These are phyloP conservation scores for Nicator chloris DNA, from an alignment of 2,113 vertebrate genomes.

Conservation along the genomic window DNA sequence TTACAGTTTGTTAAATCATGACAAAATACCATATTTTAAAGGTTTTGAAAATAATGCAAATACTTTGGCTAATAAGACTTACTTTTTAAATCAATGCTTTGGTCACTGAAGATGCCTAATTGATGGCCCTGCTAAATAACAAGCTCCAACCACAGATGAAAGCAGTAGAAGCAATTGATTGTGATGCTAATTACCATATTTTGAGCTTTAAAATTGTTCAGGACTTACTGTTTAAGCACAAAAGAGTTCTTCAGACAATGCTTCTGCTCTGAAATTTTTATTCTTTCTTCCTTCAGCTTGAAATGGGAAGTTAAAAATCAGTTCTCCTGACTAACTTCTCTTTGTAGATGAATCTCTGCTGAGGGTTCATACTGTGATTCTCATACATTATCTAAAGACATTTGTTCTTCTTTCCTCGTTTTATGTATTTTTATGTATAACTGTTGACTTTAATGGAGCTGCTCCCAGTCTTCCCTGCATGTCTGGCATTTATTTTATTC, in stretches of 20 bases:
- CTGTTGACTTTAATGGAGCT: constrained; percentile 27
- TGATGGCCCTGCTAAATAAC: not conserved
- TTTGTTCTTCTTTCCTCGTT: not conserved
- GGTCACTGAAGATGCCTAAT: not conserved
- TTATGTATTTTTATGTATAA: constrained; percentile 14
- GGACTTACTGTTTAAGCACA: not conserved
- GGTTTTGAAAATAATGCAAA: not conserved
- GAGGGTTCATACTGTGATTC: constrained; percentile 17
- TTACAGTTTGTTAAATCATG: not conserved
- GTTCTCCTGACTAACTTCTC: not conserved
- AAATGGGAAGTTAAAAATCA: constrained; percentile 16
- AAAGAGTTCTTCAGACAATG: not conserved
- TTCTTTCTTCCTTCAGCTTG: not conserved
- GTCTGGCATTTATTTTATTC: constrained; percentile 13
- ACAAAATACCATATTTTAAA: not conserved
- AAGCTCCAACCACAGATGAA: not conserved
- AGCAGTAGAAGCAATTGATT: not conserved
- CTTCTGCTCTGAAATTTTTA: constrained; percentile 9
- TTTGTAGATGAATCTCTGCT: not conserved
- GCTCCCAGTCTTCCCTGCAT: not conserved
- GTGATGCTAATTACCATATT: not conserved
- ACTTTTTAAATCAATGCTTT: not conserved
- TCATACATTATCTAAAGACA: constrained; percentile 34
- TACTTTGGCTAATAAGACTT: not conserved
- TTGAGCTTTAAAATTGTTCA: not conserved